Base-by-base conservation (phyloP, 2,888 invertebrate species). In the Phyto melanocephala region DNA sequence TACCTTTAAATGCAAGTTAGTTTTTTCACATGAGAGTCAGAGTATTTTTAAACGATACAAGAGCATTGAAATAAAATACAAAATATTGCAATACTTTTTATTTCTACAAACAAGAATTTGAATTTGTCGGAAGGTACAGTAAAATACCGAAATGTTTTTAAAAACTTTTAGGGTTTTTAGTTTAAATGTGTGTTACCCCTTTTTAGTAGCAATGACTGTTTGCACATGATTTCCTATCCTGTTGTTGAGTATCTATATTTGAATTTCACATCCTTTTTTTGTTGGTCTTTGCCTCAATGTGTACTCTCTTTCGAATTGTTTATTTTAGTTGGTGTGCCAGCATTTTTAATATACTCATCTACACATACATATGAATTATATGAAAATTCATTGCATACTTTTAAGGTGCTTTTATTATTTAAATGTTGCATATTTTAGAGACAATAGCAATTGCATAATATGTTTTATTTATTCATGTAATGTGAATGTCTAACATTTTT, bases 361-460 rank as follows among this genome's bases (percentile, higher is more conserved):
- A 22, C 8, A 5, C 56, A 79, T 24, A 22, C 62, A 56, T 68
- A 54, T 80, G 65, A 75, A 65, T 76, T 72, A 72, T 78, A 76
- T 35, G 45, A 72, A 83, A 76, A 83, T 83, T 78, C 81, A 79
- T 80, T 83, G 83, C 84, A 83, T 83, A 83, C 70, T 82, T 85
- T 65, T 78, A 68, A 84, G 82, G 81, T 84, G 83, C 67, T 80
- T 79, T 80, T 79, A 83, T 78, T 74, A 82, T 80, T 80, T 78
- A 80, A 80, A 82, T 80, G 82, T 75, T 81, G 81, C 78, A 78
- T 78, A 81, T 78, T 75, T 77, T 42, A 60, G 58, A 56, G 56
- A 72, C 78, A 72, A 71, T 63, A 40, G 50, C 37, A 81, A 62
- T 56, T 68, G 56, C 54, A 54, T 60, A 35, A 20, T 33, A 47